A percentile compares a stretch with the other conserved stretches of the same genome.
phyloP scores from a whole-genome alignment of 2,113 vertebrate species.

The Tachuris rubrigastra region DNA sequence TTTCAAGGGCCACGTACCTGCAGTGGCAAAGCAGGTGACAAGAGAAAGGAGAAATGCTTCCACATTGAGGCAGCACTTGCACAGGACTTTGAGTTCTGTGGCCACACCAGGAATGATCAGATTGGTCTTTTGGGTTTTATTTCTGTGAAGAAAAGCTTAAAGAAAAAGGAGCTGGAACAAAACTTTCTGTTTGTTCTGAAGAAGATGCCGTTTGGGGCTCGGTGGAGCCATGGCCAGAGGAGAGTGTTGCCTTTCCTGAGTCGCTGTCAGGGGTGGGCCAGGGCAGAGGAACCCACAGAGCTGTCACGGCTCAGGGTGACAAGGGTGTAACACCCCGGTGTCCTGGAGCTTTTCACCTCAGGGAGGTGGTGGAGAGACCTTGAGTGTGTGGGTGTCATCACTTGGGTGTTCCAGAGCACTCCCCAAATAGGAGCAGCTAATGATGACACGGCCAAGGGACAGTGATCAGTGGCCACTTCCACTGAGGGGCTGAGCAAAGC shows the following conservation, averaged over 20 bases:
- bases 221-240: rapidly evolving
- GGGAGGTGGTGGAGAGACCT: background rate
- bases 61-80: background rate
- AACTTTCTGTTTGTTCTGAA: background rate
- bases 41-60: background rate
- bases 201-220: background rate
- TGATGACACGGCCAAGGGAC: rapidly evolving
- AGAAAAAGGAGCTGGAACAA: background rate
- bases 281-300: background rate
- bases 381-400: rapidly evolving
- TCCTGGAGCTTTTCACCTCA: background rate
- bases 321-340: background rate
- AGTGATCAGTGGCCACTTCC: rapidly evolving
- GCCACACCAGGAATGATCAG: background rate
- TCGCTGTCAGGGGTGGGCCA: background rate
- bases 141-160: background rate
- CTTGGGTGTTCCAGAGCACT: background rate
- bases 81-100: background rate
- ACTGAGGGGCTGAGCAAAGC: background rate
- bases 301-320: background rate
- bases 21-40: background rate
- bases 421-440: background rate
- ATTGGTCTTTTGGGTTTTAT: background rate
- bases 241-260: rapidly evolving
- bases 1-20: background rate